These are phyloP conservation scores for Papilio machaon DNA, from an alignment of 1,140 invertebrate species.

Conservation along the genomic window DNA sequence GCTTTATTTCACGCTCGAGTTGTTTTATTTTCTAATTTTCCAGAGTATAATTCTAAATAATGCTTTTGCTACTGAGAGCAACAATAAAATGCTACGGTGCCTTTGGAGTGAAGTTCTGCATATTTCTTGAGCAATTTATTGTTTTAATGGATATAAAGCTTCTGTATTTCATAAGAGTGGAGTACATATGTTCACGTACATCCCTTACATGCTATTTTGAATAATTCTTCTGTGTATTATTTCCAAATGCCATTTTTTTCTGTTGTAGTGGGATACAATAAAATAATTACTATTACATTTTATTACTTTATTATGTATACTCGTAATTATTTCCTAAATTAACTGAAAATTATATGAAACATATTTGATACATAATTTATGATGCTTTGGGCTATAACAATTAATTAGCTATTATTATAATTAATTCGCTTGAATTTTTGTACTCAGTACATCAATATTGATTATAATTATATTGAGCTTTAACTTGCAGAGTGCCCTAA, in stretches of 20 bases:
- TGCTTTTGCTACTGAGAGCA: conserved; percentile 20
- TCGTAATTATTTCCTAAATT: not conserved
- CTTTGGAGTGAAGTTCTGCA: conserved; percentile 25
- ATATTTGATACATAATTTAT: too few relatives aligned
- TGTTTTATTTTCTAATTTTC: conserved; percentile 35
- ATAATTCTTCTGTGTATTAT: too few relatives aligned
- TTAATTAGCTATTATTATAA: too few relatives aligned
- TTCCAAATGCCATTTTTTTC: too few relatives aligned
- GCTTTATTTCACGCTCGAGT: conserved; percentile 35
- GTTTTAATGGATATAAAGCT: conserved; percentile 16
- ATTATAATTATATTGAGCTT: too few relatives aligned
- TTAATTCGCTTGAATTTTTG: too few relatives aligned
- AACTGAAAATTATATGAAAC: not conserved
- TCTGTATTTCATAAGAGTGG: not conserved
- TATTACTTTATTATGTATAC: not conserved
- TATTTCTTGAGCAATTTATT: conserved; percentile 34
- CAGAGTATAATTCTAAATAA: conserved; percentile 35
- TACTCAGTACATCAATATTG: too few relatives aligned
- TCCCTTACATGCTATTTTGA: not conserved
- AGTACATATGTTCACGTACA: not conserved
- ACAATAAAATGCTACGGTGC: conserved; percentile 32
- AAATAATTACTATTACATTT: too few relatives aligned
- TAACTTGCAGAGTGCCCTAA: too few relatives aligned
- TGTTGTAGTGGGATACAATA: too few relatives aligned
- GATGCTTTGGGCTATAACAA: too few relatives aligned